Evolutionary conservation across 2,797 vertebrate genomes (phyloP), one percentile per base, ranked within the genome.

Genomic region (Mycteria americana): DNA sequence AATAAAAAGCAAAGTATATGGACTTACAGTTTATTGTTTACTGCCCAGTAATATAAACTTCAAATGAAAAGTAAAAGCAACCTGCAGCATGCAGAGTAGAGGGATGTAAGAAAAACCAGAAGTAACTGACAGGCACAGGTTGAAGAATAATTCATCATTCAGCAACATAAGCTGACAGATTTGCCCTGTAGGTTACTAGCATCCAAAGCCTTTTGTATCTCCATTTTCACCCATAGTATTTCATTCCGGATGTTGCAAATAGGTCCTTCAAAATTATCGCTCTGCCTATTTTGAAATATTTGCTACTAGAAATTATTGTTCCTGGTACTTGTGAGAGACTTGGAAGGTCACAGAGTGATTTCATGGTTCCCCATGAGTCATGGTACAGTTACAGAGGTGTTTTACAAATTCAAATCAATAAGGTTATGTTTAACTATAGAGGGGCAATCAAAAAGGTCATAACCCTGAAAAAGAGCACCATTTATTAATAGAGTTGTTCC

Each of bases 401-500:
- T 96, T 85, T 78, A 95, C 43, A 96, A 95, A 94, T 91, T 92
- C 31, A 73, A 85, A 89, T 93, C 79, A 86, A 76, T 88, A 93
- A 95, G 65, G 78, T 85, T 91, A 68, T 72, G 65, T 74, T 94
- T 96, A 63, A 63, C 65, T 76, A 43, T 33, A 88, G 59, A 83
- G 48, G 19, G 18, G 25, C 35, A 92, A 93, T 84, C 43, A 68
- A 78, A 89, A 84, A 85, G 59, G 45, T 76, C 0, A 0, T 65
- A 95, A 83, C 46, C 89, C 68, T 91, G 72, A 92, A 88, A 88
- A 85, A 89, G 59, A 88, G 13, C 50, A 91, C 21, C 33, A 48
- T 92, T 81, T 93, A 82, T 89, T 93, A 63, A 79, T 30, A 73
- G 50, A 70, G 35, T 39, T 85, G 15, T 50, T 87, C 24, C 57